Base-by-base conservation (phyloP, 1,140 invertebrate species). In the Cydia splendana region DNA sequence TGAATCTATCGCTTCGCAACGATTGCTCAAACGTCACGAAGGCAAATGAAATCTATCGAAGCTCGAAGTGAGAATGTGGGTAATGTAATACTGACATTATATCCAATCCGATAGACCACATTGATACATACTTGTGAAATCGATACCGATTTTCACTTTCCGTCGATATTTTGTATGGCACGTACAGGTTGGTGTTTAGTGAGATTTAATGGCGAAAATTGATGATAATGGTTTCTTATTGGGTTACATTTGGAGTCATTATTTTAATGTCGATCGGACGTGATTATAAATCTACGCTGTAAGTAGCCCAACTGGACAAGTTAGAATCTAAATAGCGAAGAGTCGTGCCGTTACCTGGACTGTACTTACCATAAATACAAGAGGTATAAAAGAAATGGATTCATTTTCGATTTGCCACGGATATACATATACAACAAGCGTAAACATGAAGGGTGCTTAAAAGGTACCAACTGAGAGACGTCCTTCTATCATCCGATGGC, bases 111-210 rank as follows among this genome's bases (percentile, higher is more conserved):
- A 30, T 65, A 65, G 62, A 65, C 62, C 62, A 65, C 62, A 48
- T 38, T 9, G 57, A 62, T 65, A 9, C 13, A 65, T 65, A 65
- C 62, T 53, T 65, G 62, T 65, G 62, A 65, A 65, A 65, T 65
- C 62, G 62, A 65, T 65, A 30, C 24, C 20, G n/a, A 65, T 65
- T 65, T 65, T 65, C 62, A 65, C 62, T 28, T 65, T 65, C 62
- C 15, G 20, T 28, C 28, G 62, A 6, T 24, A 15, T 13, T 20
- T 24, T 65, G 51, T 53, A n/a, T 18, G 15, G 51, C 15, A 53
- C n/a, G 51, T n/a, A 18, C 13, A n/a, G n/a, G 15, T 53, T n/a
- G n/a, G 51, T 53, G 12, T n/a, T 53, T 53, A 53, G 51, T 18
- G 51, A 53, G 51, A n/a, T 48, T 48, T 48, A 53, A 53, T 53